Conservation (phyloP, 2,888 invertebrate species). For the Folsomia manolachei region DNA sequence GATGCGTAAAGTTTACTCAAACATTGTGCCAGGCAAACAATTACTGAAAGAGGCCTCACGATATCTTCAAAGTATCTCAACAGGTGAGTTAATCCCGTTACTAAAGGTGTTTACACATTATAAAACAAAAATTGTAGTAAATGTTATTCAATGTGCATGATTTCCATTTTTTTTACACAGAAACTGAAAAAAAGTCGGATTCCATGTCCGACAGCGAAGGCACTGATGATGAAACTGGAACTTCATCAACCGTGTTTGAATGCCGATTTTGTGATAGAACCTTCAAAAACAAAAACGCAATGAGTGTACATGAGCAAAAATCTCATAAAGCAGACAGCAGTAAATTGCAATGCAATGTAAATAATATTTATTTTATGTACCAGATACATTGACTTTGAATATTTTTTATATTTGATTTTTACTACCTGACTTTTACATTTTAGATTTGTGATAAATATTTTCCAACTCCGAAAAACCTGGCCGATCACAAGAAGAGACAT, state of each 20-base stretch:
- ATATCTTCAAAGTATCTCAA: not conserved
- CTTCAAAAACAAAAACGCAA: not conserved
- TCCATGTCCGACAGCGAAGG: not conserved
- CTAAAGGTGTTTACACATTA: too few species aligned
- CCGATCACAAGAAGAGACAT: not conserved
- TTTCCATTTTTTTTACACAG: not conserved
- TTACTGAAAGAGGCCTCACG: not conserved
- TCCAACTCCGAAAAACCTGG: not conserved
- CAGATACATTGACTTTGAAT: not conserved
- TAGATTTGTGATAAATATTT: not conserved
- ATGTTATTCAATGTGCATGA: too few species aligned
- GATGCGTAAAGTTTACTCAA: not conserved
- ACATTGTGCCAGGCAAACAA: not conserved
- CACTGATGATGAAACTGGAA: not conserved
- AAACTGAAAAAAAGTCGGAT: too few species aligned
- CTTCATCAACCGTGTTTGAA: not conserved
- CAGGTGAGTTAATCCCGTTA: too few species aligned
- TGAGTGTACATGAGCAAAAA: not conserved
- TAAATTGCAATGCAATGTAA: not conserved
- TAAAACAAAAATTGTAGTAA: too few species aligned
- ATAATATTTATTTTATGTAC: too few species aligned
- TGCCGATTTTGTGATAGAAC: not conserved
- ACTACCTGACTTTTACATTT: not conserved
- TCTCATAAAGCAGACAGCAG: not conserved
- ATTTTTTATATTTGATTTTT: not conserved